Conservation (phyloP, 2,888 invertebrate genomes). For the Prosapia bicincta region DNA sequence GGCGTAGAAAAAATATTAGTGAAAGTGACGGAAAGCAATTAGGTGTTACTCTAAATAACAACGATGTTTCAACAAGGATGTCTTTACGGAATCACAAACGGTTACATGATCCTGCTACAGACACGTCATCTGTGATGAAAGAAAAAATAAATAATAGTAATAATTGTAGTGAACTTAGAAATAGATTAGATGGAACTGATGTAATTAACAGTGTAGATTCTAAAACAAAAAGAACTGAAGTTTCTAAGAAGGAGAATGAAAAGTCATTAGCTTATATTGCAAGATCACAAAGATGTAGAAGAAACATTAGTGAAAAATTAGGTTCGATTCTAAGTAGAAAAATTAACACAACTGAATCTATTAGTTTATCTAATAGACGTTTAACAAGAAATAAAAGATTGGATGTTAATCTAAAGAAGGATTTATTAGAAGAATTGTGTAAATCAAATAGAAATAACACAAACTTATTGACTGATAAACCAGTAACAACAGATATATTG, state of each 20-base stretch:
- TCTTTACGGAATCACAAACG: conserved; percentile 61
- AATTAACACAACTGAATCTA: neutral
- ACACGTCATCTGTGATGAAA: conserved; percentile 33
- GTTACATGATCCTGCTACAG: conserved; percentile 44
- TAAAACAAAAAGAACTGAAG: conserved; percentile 22
- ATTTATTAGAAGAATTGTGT: neutral
- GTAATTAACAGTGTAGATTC: conserved; percentile 9
- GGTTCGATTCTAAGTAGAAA: neutral
- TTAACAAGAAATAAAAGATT: neutral
- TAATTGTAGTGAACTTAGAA: conserved; percentile 21
- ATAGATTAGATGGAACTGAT: conserved; percentile 1
- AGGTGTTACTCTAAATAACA: neutral
- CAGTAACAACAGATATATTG: neutral
- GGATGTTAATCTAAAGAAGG: neutral
- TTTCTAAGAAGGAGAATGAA: conserved; percentile 28
- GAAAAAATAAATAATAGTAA: conserved; percentile 35
- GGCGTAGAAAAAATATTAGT: conserved; percentile 22
- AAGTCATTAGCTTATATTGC: conserved; percentile 25
- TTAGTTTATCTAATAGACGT: neutral
- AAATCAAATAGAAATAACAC: neutral
- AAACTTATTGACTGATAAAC: neutral
- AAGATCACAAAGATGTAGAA: neutral
- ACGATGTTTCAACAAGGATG: conserved; percentile 52
- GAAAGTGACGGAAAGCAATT: neutral
- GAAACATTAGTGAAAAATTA: neutral